Evolutionary conservation across 2,113 vertebrate genomes (phyloP), one percentile per base, ranked within the genome.

Genomic region (Pterocles orientalis): DNA sequence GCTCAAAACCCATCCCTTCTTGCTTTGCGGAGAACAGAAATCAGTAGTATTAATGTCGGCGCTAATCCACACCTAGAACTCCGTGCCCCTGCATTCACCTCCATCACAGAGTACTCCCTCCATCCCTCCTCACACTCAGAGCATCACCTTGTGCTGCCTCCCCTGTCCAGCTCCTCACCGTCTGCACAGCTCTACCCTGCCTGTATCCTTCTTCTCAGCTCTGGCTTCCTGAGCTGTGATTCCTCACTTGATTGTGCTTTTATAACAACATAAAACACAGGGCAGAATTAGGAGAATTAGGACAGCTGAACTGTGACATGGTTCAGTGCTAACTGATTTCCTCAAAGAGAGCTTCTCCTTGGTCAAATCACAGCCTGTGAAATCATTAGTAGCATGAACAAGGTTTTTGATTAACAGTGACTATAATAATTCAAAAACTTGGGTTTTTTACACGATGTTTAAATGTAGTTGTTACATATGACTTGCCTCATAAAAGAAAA

Each of bases 21-120:
- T 69, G 45, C 45, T 64, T 34, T 64, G 43, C 1, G 2, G 33
- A 47, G 70, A 62, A 29, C 8, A 57, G 58, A 31, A 51, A 28
- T 31, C 31, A 25, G 31, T 29, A 64, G n/a, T 4, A 16, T 21
- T 36, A 12, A 13, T 31, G 5, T 12, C 1, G 0, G 66, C 1
- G 1, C 60, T 57, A 28, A 31, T 5, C n/a, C 39, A 4, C 25
- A 8, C 12, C 20, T 31, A 4, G 20, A 57, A 64, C 20, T 6
- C 36, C 2, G 3, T 29, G 66, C 12, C 26, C 14, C 41, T 45
- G 54, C 7, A 0, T 10, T 10, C 72, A 6, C 26, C 39, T 21
- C 23, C 9, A 6, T 6, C 9, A 0, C 2, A 24, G 34, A 43
- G 61, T 1, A 1, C 33, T 57, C 69, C 69, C 36, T n/a, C 56